These are phyloP conservation scores for Caenorhabditis sulstoni DNA, from an alignment of 2,888 invertebrate species.

Conservation along the genomic window DNA sequence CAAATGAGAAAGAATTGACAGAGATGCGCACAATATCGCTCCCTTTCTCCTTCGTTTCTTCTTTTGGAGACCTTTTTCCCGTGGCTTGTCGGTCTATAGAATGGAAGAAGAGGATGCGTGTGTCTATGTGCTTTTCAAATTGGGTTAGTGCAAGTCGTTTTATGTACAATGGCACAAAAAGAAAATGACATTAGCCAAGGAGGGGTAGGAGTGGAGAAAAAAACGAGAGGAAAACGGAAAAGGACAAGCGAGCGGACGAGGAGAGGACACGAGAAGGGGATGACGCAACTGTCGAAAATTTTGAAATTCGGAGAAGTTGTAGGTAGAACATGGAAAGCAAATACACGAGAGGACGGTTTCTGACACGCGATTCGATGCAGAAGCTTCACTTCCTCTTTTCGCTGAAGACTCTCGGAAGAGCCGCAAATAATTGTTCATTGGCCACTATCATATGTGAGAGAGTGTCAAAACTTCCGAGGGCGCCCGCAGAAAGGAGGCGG, in stretches of 20 bases:
- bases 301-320: constrained; percentile 2
- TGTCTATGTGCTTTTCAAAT: constrained; percentile 54
- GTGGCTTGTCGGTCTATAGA: constrained; percentile 40
- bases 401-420: constrained; percentile 26
- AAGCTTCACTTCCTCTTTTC: constrained; percentile 14
- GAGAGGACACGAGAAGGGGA: constrained; percentile 1
- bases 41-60: constrained; percentile 15
- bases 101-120: constrained; percentile 21
- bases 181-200: constrained; percentile 52
- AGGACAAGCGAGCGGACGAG: constrained; percentile 20
- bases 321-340: not conserved
- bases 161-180: constrained; percentile 56
- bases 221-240: constrained; percentile 36
- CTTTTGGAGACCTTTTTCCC: constrained; percentile 49
- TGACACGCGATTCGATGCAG: not conserved
- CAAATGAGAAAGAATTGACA: constrained; percentile 36
- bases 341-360: not conserved
- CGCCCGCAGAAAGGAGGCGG: constrained; percentile 22
- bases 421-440: constrained; percentile 55
- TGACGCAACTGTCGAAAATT: constrained; percentile 30
- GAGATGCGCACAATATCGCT: constrained; percentile 27
- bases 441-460: constrained; percentile 45
- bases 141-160: constrained; percentile 61
- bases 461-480: constrained; percentile 20
- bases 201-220: constrained; percentile 34